phyloP scores from a whole-genome alignment of 2,797 vertebrate species.

The Ficedula albicollis region DNA sequence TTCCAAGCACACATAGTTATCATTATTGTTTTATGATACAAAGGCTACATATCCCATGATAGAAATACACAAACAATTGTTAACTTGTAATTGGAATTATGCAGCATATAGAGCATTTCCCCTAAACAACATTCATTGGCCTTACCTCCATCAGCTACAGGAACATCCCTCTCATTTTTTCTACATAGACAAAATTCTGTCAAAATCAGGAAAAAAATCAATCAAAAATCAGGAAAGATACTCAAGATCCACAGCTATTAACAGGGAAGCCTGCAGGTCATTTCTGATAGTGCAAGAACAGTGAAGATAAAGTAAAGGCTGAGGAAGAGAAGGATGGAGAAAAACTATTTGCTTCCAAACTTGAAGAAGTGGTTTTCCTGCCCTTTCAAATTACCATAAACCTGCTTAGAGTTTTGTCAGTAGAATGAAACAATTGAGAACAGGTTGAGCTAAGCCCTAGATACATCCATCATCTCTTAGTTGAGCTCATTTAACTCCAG shows the following conservation, averaged over 20 bases:
- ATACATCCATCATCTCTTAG: background rate
- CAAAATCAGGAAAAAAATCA: background rate
- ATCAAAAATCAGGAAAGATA: background rate
- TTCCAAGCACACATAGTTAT: background rate
- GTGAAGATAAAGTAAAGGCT: background rate
- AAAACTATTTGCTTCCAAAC: background rate
- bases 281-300: background rate
- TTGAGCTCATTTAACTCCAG: background rate
- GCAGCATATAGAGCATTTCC: background rate
- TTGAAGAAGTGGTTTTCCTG: background rate
- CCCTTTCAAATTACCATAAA: background rate
- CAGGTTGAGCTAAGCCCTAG: background rate
- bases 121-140: background rate
- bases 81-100: background rate
- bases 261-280: fast-evolving
- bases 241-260: background rate
- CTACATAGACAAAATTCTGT: background rate
- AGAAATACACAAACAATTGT: background rate
- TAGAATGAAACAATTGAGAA: background rate
- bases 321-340: background rate
- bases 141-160: background rate
- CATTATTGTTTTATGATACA: background rate
- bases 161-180: background rate
- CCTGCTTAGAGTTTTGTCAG: background rate
- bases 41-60: background rate